These are phyloP conservation scores for Megamerina dolium DNA, from an alignment of 2,888 invertebrate genomes.

Conservation along the genomic window DNA sequence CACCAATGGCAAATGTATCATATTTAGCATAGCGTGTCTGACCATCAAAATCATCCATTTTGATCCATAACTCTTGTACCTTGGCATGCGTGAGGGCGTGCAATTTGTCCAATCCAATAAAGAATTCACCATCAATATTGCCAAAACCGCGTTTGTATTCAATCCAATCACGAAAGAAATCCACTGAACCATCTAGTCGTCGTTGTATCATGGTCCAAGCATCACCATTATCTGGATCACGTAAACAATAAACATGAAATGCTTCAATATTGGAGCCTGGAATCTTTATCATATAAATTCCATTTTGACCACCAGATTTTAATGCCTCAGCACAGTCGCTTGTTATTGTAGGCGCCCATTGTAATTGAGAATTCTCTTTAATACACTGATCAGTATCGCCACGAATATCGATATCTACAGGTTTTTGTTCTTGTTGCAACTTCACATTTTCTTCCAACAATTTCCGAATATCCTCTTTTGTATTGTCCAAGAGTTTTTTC, in stretches of 20 bases:
- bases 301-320: neutral
- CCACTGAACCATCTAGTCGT: constrained; percentile 59
- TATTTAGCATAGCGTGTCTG: constrained; percentile 56
- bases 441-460: too few species aligned
- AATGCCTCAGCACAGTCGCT: constrained; percentile 4
- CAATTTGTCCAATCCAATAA: constrained; percentile 63
- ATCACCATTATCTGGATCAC: constrained; percentile 1
- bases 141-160: constrained; percentile 66
- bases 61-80: constrained; percentile 54
- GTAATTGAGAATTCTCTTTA: neutral
- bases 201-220: constrained; percentile 63
- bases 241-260: constrained; percentile 5
- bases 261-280: constrained; percentile 3
- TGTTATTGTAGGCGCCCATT: neutral
- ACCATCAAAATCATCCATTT: constrained; percentile 57
- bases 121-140: constrained; percentile 62
- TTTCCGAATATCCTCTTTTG: too few species aligned
- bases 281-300: constrained; percentile 6
- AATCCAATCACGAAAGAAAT: constrained; percentile 59
- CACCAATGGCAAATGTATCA: constrained; percentile 59
- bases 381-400: neutral
- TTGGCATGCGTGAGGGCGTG: constrained; percentile 48
- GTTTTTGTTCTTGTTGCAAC: too few species aligned
- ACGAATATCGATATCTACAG: too few species aligned
- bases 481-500: too few species aligned